Evolutionary conservation across 2,113 vertebrate species (phyloP), one percentile per base, ranked within the genome.

Genomic region (Cygnus buccinator): DNA sequence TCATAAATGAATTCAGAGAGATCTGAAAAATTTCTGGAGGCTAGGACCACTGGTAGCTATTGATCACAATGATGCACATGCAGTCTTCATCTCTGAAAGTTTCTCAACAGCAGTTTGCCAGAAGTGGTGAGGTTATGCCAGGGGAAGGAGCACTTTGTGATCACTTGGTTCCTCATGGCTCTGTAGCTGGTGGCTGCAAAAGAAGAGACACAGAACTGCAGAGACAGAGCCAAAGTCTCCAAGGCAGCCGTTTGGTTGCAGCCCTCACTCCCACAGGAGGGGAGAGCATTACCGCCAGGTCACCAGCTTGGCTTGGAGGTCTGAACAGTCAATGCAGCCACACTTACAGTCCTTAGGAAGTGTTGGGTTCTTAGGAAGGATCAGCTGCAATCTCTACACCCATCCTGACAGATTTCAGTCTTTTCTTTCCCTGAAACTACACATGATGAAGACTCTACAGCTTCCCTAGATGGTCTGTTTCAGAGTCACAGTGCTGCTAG

Each of bases 61-160:
- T 70, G 85, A 85, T 79, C 26, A 68, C 70, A 59, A 55, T 16
- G 35, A 33, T 68, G 37, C 33, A 17, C 29, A 10, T 61, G 54
- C 62, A 90, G 5, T 83, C 85, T 86, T 94, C 59, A 88, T 54
- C 50, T 88, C 75, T 29, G 66, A 84, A 85, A 73, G 55, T 77
- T 93, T 96, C 55, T 66, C 88, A 86, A 71, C 72, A 92, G 63
- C 50, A 66, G 44, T 46, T 93, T 70, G 59, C 44, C 54, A 83
- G 88, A 93, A 97, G 39, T 22, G 29, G 7, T 35, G 50, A 92
- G 59, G n/a, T 73, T 65, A 55, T 74, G 72, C n/a, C 50, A 50
- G n/a, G 37, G 39, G 11, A 85, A 83, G 78, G 54, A 77, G 44
- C 23, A 29, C 62, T 67, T 81, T 2, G 12, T 75, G 81, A 66